Evolutionary conservation across 1,140 invertebrate species (phyloP).

Genomic region (Zaprionus nigranus): DNA sequence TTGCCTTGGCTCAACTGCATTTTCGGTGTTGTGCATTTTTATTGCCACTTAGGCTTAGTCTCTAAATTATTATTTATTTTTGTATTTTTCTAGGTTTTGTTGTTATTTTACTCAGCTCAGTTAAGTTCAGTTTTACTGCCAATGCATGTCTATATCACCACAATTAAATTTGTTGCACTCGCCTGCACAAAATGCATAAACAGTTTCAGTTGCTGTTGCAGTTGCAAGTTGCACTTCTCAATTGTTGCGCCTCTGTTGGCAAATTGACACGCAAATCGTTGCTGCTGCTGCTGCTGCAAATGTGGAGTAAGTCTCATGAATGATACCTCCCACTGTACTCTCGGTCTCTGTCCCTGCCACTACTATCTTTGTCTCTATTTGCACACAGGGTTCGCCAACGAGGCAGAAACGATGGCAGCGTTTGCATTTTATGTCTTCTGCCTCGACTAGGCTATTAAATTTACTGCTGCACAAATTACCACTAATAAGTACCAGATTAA

Average conservation of each 20-base stretch:
- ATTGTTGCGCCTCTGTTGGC: conserved; percentile 56
- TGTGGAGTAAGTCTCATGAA: conserved; percentile 19
- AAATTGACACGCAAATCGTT: conserved; percentile 78
- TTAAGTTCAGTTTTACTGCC: conserved; percentile 65
- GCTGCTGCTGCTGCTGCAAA: conserved; percentile 20
- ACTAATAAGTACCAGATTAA: conserved; percentile 43
- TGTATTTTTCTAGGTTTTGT: conserved; percentile 35
- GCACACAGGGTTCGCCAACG: conserved; percentile 63
- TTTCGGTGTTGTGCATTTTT: conserved; percentile 78
- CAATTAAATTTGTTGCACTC: conserved; percentile 82
- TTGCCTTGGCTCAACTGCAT: conserved; percentile 54
- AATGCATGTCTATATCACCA: conserved; percentile 76
- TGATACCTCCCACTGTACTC: conserved; percentile 15
- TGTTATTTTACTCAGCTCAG: conserved; percentile 17
- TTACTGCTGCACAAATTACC: conserved; percentile 43
- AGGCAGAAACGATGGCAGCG: conserved; percentile 56
- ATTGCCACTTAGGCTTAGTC: conserved; percentile 73
- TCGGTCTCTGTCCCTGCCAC: not conserved
- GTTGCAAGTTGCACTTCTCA: conserved; percentile 13
- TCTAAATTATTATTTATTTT: conserved; percentile 36
- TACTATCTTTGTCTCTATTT: conserved; percentile 40
- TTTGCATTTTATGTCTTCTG: conserved; percentile 47
- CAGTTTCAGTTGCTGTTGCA: conserved; percentile 51
- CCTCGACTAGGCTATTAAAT: conserved; percentile 50
- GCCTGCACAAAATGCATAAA: conserved; percentile 81